Conservation (phyloP, 2,797 vertebrate species). For the Sebastes minor region DNA sequence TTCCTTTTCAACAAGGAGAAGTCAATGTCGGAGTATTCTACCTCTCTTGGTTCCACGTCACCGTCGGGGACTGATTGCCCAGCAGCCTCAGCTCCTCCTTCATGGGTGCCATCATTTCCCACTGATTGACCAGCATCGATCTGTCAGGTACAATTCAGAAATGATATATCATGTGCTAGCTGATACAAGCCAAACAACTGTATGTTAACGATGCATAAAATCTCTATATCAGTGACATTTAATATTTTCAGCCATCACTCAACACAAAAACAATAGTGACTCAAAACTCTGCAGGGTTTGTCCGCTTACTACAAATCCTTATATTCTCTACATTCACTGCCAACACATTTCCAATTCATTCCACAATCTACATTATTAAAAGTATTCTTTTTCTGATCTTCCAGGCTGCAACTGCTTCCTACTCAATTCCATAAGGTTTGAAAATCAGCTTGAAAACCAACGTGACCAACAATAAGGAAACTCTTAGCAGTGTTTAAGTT, state of each 20-base stretch:
- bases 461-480: neutral
- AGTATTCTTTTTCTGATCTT: neutral
- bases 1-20: constrained; percentile 48
- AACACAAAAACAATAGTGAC: neutral
- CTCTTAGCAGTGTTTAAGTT: neutral
- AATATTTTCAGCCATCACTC: neutral
- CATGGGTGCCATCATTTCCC: neutral
- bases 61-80: neutral
- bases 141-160: constrained; percentile 9
- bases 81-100: neutral
- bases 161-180: neutral
- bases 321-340: neutral
- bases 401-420: neutral
- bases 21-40: constrained; percentile 66
- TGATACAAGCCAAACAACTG: neutral
- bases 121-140: neutral
- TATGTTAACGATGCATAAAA: neutral
- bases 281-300: neutral
- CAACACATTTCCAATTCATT: neutral
- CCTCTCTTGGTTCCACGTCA: constrained; percentile 20
- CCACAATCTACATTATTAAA: neutral
- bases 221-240: neutral
- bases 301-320: neutral
- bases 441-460: neutral
- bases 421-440: neutral